These are phyloP conservation scores for Stratiolaelaps scimitus DNA, from an alignment of 1,140 invertebrate genomes.

Conservation along the genomic window DNA sequence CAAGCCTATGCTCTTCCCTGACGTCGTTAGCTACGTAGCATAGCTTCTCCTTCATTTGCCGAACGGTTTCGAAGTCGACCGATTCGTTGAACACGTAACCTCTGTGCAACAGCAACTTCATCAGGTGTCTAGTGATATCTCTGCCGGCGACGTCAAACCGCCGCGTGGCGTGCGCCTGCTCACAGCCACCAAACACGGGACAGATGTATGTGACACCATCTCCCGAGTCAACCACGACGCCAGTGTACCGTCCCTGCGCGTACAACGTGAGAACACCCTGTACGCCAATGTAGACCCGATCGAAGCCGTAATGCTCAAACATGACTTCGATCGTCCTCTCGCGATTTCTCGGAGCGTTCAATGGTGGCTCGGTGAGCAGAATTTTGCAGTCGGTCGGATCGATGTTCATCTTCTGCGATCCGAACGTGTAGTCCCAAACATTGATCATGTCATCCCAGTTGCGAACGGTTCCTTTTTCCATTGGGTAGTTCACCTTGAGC, in stretches of 20 bases:
- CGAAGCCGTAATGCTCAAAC: constrained; percentile 98
- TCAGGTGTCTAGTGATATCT: constrained; percentile 44
- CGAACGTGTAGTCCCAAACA: constrained; percentile 99
- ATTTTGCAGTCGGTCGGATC: constrained; percentile 89
- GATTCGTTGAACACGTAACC: too few species aligned
- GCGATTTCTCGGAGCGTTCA: constrained; percentile 95
- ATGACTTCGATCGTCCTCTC: constrained; percentile 99
- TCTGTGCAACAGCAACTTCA: constrained; percentile 39
- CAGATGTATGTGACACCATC: constrained; percentile 46
- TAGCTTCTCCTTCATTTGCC: too few species aligned
- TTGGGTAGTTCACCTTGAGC: constrained; percentile 96
- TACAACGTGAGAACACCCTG: constrained; percentile 96
- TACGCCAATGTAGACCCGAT: constrained; percentile 89
- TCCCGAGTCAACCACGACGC: constrained; percentile 44
- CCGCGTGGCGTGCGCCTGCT: constrained; percentile 43
- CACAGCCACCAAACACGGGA: constrained; percentile 45
- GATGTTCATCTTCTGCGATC: constrained; percentile 88
- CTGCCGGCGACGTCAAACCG: constrained; percentile 44
- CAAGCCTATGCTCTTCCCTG: too few species aligned
- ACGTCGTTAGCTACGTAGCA: too few species aligned
- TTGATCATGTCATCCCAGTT: constrained; percentile 99
- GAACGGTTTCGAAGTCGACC: too few species aligned
- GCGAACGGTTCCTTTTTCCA: constrained; percentile 90
- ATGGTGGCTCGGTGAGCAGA: constrained; percentile 91
- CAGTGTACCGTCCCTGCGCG: constrained; percentile 62